A percentile compares a stretch with the other conserved stretches of the same genome.
Conservation (phyloP, 2,113 vertebrate species). For the Rhipidura dahli region DNA sequence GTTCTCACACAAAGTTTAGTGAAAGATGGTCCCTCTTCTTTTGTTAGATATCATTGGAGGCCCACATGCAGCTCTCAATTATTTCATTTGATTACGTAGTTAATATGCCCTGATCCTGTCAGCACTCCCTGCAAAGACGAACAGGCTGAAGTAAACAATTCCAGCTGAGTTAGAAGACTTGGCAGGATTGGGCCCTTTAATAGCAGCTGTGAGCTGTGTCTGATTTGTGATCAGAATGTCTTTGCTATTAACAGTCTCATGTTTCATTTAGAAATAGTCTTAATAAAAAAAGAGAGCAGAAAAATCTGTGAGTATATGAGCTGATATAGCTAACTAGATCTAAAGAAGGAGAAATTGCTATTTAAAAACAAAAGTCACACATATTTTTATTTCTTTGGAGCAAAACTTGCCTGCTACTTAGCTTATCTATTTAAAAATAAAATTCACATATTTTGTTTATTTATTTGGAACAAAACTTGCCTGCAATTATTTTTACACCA, state of each 20-base stretch:
- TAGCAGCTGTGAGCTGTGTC: not conserved
- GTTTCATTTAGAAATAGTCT: not conserved
- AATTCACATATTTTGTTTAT: not conserved
- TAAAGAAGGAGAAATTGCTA: not conserved
- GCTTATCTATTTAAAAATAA: not conserved
- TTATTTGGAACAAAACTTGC: not conserved
- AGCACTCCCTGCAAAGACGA: not conserved
- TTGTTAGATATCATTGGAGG: not conserved
- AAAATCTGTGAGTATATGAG: not conserved
- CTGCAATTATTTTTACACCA: not conserved
- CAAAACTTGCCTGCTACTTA: not conserved
- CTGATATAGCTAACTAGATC: not conserved
- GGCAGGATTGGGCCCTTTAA: not conserved
- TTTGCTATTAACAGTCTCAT: not conserved
- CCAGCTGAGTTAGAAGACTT: not conserved
- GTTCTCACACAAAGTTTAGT: not conserved
- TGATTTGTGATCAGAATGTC: not conserved
- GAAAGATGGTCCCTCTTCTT: not conserved
- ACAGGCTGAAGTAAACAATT: not conserved
- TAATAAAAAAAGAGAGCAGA: not conserved
- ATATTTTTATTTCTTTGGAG: not conserved
- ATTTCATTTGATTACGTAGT: not conserved
- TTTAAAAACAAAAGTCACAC: not conserved
- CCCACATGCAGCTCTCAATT: not conserved
- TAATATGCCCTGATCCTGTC: not conserved